Evolutionary conservation across 2,797 vertebrate species (phyloP).

Genomic region (Gymnoscopelus braueri): DNA sequence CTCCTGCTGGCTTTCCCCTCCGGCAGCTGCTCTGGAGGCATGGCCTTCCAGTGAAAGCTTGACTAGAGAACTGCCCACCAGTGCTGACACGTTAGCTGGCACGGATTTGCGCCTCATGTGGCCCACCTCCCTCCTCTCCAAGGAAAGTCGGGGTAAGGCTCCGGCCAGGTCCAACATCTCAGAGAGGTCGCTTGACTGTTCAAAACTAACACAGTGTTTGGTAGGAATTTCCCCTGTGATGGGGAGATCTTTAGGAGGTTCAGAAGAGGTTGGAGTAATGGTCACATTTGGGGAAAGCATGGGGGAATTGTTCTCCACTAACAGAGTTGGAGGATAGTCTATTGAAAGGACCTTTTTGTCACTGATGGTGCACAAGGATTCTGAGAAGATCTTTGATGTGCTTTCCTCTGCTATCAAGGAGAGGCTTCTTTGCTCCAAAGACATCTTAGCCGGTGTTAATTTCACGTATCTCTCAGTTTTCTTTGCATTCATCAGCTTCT

Average conservation of each 20-base stretch:
- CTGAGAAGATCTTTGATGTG: slow-evolving; percentile 27
- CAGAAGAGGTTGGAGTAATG: slow-evolving; percentile 36
- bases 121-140: slow-evolving; percentile 80
- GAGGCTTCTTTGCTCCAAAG: slow-evolving; percentile 55
- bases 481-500: slow-evolving; percentile 22
- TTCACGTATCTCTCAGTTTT: slow-evolving; percentile 9
- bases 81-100: slow-evolving; percentile 72
- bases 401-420: slow-evolving; percentile 28
- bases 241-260: slow-evolving; percentile 27
- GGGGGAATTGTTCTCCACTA: slow-evolving; percentile 25
- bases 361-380: slow-evolving; percentile 47
- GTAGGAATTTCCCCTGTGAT: slow-evolving; percentile 24
- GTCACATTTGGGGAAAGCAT: slow-evolving; percentile 45
- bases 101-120: slow-evolving; percentile 80
- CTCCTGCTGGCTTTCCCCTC: slow-evolving; percentile 85
- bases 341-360: slow-evolving; percentile 10
- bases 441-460: slow-evolving; percentile 30
- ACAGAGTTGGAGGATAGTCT: slow-evolving; percentile 34
- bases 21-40: slow-evolving; percentile 18
- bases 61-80: slow-evolving; percentile 66
- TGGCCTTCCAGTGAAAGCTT: slow-evolving; percentile 60
- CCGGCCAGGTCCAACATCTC: slow-evolving; percentile 92
- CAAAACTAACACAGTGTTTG: slow-evolving; percentile 29
- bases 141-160: slow-evolving; percentile 81
- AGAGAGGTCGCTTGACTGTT: slow-evolving; percentile 80